Base-by-base conservation (phyloP, 2,888 invertebrate species). In the Chrysolina americana region DNA sequence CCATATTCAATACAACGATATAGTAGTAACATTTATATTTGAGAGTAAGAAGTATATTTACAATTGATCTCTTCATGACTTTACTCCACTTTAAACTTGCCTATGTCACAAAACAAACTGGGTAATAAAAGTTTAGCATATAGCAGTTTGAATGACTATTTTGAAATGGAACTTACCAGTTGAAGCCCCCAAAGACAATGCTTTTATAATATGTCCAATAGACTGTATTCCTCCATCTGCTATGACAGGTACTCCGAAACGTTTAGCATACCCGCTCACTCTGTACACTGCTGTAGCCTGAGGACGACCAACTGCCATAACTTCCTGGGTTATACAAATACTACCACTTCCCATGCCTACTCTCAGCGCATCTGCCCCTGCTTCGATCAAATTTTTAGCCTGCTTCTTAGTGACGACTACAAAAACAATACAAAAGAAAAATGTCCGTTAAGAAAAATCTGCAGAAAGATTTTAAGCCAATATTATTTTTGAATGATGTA, bases 341-440 rank as follows among this genome's bases (percentile, higher is more conserved):
- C 98, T 98, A 1, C 99, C 99, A 87, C 96, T 96, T 13, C 99
- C 99, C 99, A 99, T 99, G 17, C 99, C 99, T 10, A 99, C 97
- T 79, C 99, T 92, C 56, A 99, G 89, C 1, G 95, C 98, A 90
- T 99, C 99, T 1, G 96, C 98, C 36, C 99, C 99, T 53, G 98
- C 98, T 81, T 98, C 96, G 83, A 99, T 99, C 44, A 99, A 91
- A 89, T 96, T 97, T 88, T 97, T 97, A 0, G 99, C 99, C 88
- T 99, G 99, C 83, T 93, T 93, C 75, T 95, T 94, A 19, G 99
- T 99, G 0, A 99, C 99, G 81, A 99, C 98, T 90, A 82, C 64
- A 89, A 68, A 64, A 69, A 71, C 8, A 36, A 36, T 36, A 36
- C 6, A 36, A 62, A 17, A 64, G 11, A 23, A 56, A 21, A 4